These are phyloP conservation scores for Argya squamiceps DNA, from an alignment of 2,797 vertebrate genomes.

Conservation along the genomic window DNA sequence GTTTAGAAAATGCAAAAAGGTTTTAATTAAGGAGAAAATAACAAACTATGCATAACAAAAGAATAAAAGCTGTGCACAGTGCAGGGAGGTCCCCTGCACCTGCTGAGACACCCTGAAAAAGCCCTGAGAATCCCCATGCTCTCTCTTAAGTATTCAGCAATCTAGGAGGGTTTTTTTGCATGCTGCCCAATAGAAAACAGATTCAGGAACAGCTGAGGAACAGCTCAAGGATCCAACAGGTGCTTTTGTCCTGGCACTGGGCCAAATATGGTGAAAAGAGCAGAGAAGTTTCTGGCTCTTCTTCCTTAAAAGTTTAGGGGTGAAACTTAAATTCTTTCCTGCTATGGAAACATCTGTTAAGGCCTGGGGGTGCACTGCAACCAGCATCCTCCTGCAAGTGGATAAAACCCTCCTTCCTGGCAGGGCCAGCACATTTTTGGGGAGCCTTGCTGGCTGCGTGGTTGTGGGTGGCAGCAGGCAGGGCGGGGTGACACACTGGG, in stretches of 20 bases:
- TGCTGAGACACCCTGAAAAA: background rate
- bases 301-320: background rate
- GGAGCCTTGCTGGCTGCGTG: accelerated
- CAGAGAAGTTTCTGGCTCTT: background rate
- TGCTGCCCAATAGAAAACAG: background rate
- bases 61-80: background rate
- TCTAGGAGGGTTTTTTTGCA: background rate
- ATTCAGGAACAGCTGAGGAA: background rate
- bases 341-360: background rate
- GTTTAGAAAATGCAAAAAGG: background rate
- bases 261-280: no score
- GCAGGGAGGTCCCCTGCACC: background rate
- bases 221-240: background rate
- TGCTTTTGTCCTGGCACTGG: background rate
- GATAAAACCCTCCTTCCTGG: background rate
- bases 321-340: background rate
- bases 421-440: no score
- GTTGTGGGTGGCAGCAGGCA: accelerated
- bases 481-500: accelerated
- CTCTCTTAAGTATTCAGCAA: background rate
- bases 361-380: no score
- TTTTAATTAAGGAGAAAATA: background rate
- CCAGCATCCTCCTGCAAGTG: no score
- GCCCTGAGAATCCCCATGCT: background rate
- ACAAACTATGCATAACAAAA: background rate